Percentiles rank a stretch among this genome's conserved stretches.
These are phyloP conservation scores for Onthophagus taurus DNA, from an alignment of 1,140 invertebrate genomes.

Conservation along the genomic window DNA sequence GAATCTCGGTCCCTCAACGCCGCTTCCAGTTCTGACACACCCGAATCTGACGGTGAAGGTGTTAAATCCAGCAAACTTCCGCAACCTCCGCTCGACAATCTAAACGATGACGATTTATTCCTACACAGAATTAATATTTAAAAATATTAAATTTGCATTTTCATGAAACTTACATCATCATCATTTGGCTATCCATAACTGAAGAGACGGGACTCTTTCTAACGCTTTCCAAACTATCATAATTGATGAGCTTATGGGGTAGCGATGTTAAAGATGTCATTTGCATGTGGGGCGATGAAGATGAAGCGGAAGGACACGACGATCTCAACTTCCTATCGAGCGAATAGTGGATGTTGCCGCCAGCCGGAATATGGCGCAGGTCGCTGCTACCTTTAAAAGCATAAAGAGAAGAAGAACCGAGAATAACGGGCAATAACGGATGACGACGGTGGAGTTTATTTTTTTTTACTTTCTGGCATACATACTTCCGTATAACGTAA, in stretches of 20 bases:
- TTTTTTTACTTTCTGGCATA: constrained; percentile 18
- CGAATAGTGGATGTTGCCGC: constrained; percentile 39
- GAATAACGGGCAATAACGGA: too few species aligned
- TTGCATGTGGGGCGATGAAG: constrained; percentile 42
- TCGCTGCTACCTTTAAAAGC: constrained; percentile 47
- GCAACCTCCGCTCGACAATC: constrained; percentile 23
- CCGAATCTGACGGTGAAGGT: constrained; percentile 72
- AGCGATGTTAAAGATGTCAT: constrained; percentile 45
- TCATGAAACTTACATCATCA: constrained; percentile 22
- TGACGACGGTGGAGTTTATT: constrained; percentile 4
- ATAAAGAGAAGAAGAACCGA: too few species aligned
- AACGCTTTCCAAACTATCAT: constrained; percentile 41
- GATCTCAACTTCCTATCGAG: constrained; percentile 42
- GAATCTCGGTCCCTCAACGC: constrained; percentile 62
- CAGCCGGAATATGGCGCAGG: constrained; percentile 40
- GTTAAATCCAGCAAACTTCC: constrained; percentile 47
- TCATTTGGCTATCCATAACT: constrained; percentile 29
- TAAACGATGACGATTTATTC: constrained; percentile 29
- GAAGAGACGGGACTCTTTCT: constrained; percentile 36
- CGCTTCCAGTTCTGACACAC: constrained; percentile 69
- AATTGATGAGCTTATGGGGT: constrained; percentile 39
- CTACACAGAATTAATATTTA: constrained; percentile 21
- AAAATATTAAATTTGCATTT: constrained; percentile 12
- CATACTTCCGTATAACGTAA: constrained; percentile 57
- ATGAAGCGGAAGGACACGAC: constrained; percentile 39